A percentile compares a stretch with the other conserved stretches of the same genome.
Conservation (phyloP, 2,888 invertebrate genomes). For the Sclerodermus sp. region DNA sequence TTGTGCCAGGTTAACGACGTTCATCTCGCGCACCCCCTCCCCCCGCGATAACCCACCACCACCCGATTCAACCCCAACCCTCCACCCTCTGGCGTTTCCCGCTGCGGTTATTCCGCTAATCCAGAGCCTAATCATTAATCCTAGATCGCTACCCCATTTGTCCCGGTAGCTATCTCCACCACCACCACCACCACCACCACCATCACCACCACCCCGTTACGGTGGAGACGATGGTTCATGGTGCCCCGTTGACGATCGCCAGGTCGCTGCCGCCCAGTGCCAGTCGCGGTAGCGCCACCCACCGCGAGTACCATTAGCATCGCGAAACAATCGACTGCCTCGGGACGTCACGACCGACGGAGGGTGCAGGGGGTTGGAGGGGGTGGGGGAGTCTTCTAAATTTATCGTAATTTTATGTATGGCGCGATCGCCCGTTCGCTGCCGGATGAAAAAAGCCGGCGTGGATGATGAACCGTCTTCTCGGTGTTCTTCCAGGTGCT, state of each 20-base stretch:
- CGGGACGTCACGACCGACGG: constrained; percentile 37
- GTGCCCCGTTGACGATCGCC: too few species aligned
- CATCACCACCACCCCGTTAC: too few species aligned
- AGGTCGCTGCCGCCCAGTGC: too few species aligned
- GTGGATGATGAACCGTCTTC: constrained; percentile 47
- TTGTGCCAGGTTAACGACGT: constrained; percentile 48
- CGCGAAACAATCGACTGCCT: constrained; percentile 43
- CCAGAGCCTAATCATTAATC: too few species aligned
- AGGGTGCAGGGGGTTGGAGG: too few species aligned
- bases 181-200: too few species aligned
- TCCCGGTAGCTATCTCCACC: neutral
- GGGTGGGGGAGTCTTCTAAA: constrained; percentile 40
- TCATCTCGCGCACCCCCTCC: constrained; percentile 24
- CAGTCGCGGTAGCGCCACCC: constrained; percentile 44
- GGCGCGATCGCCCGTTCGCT: constrained; percentile 46
- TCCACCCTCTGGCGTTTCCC: too few species aligned
- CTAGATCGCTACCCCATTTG: neutral
- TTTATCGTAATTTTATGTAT: constrained; percentile 58
- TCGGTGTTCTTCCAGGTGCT: constrained; percentile 25
- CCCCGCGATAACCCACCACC: too few species aligned
- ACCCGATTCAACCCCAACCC: too few species aligned
- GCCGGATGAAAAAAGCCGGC: constrained; percentile 40
- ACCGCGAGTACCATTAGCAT: constrained; percentile 37
- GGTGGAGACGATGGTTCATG: too few species aligned
- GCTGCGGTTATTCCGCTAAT: too few species aligned